Evolutionary conservation across 2,888 invertebrate genomes (phyloP).

Genomic region (Mesorhabditis spiculigera): DNA sequence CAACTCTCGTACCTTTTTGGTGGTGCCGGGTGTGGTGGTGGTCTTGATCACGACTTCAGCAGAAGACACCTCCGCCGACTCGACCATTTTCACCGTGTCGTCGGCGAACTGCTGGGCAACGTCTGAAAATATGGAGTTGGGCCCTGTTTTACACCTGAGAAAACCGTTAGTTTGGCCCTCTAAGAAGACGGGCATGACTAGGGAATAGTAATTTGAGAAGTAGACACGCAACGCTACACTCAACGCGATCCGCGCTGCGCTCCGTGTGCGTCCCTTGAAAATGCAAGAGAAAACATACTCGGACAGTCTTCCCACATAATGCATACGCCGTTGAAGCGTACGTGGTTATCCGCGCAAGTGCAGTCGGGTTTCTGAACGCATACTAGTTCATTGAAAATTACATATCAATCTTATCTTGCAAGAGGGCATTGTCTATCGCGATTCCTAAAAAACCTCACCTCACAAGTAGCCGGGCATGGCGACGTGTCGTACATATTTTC

Average conservation of each 20-base stretch:
- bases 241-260: no score
- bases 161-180: no score
- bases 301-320: conserved; percentile 56
- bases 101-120: conserved; percentile 19
- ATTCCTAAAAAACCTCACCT: conserved; percentile 13
- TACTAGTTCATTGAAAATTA: not conserved
- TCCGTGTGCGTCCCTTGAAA: no score
- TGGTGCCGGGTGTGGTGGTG: not conserved
- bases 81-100: no score
- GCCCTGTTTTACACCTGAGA: no score
- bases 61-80: conserved; percentile 9
- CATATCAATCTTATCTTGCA: not conserved
- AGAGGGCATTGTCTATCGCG: not conserved
- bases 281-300: conserved; percentile 15
- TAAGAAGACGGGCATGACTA: no score
- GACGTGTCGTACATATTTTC: conserved; percentile 51
- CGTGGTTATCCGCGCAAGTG: conserved; percentile 55
- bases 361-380: conserved; percentile 39
- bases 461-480: conserved; percentile 49
- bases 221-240: no score
- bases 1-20: no score
- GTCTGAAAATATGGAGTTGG: conserved; percentile 10
- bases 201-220: no score
- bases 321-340: conserved; percentile 48
- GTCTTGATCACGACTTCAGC: not conserved